Base-by-base conservation (phyloP, 1,140 invertebrate genomes). In the Aphidius gifuensis region DNA sequence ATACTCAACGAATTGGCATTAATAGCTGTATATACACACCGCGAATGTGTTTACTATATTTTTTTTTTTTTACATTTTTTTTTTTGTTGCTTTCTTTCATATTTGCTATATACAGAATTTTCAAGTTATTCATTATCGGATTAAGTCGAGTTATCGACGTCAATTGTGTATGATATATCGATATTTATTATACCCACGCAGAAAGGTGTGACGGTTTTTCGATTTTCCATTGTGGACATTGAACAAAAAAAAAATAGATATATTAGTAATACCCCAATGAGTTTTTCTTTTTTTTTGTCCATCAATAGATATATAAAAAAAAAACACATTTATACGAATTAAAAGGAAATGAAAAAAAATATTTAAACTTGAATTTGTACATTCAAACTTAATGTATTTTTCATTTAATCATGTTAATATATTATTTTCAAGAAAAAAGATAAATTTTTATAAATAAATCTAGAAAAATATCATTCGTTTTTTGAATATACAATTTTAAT, bases 291-390 rank as follows among this genome's bases (percentile, higher is more conserved):
- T 55, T 44, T 39, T 55, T 43, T 55, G 39, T 43, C 21, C 39
- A 55, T 55, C 53, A 55, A 55, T 55, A 40, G 53, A 55, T 55
- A n/a, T n/a, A n/a, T n/a, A n/a, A n/a, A n/a, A n/a, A n/a, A n/a
- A n/a, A 23, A 23, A 23, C 3, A 23, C 23, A 23, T 23, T 23
- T 23, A 23, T 23, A 23, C 3, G 23, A 23, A 23, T 23, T 23
- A 23, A 23, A 23, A 23, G 23, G 23, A 23, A 23, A 3, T 23
- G 1, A 23, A 23, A 23, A 23, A 23, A 23, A 23, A 23, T n/a
- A n/a, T n/a, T n/a, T n/a, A 23, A 23, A 23, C n/a, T n/a, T n/a
- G n/a, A n/a, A n/a, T n/a, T n/a, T 23, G 23, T 23, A 23, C 23
- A 23, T 23, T 23, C 23, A 23, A 23, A 23, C 3, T 23, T 23